Percentiles rank a stretch among this genome's conserved stretches.
Conservation (phyloP, 53 echinoderm and acorn worm species). For the Antedon mediterranea region DNA sequence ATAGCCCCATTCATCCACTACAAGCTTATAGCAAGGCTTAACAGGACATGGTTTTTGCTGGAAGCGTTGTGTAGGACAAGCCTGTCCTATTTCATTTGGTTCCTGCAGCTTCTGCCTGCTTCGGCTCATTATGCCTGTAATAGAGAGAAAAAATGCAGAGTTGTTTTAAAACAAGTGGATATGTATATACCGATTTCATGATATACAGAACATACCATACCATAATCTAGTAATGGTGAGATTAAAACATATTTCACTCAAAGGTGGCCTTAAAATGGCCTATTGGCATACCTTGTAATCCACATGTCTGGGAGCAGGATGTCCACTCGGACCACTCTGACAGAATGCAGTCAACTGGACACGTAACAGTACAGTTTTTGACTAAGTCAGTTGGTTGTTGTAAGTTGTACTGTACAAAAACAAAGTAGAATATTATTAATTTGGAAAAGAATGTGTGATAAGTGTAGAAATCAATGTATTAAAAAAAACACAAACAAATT, state of each 20-base stretch:
- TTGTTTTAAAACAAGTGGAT: no score
- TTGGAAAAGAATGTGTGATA: no score
- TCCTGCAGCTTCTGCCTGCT: constrained; percentile 39
- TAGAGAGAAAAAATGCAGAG: neutral
- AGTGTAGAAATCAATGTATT: no score
- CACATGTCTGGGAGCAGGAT: constrained; percentile 66
- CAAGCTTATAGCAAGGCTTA: constrained; percentile 75
- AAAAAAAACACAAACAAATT: no score
- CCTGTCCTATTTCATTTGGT: constrained; percentile 52
- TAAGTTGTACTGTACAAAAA: neutral
- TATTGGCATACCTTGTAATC: constrained; percentile 77
- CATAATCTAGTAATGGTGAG: no score
- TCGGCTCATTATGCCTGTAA: constrained; percentile 46
- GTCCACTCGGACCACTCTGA: constrained; percentile 78
- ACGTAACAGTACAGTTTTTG: constrained; percentile 26
- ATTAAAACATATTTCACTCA: no score
- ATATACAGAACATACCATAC: no score
- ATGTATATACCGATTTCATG: no score
- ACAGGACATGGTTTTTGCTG: constrained; percentile 70
- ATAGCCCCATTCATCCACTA: constrained; percentile 45
- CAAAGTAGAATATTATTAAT: neutral
- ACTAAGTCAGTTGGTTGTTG: neutral
- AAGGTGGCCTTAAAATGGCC: no score
- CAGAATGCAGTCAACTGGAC: constrained; percentile 69
- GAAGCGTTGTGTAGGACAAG: constrained; percentile 38